Conservation (phyloP, 1,140 invertebrate genomes). For the Lordiphosa stackelbergi region DNA sequence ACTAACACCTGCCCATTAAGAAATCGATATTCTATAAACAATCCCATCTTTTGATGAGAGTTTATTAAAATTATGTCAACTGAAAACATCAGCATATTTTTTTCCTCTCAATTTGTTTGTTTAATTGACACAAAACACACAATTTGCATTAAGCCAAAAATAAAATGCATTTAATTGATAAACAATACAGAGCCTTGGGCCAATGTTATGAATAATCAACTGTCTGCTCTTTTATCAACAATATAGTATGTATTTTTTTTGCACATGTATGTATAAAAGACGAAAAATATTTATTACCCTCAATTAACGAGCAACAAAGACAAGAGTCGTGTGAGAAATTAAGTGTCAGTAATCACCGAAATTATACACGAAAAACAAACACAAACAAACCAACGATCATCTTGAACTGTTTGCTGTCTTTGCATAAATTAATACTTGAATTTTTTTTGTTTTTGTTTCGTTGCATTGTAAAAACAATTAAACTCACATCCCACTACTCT, state of each 20-base stretch:
- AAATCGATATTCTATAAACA: no score
- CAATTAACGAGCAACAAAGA: conserved; percentile 37
- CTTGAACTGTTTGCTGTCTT: conserved; percentile 2
- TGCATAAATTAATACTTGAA: conserved; percentile 14
- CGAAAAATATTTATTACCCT: conserved; percentile 46
- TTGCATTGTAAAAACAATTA: conserved; percentile 13
- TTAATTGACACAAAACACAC: conserved; percentile 18
- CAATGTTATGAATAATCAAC: conserved; percentile 8
- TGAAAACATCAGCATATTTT: no score
- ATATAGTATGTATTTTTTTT: conserved; percentile 1
- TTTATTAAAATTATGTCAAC: no score
- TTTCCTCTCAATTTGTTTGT: neutral
- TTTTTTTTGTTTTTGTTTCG: neutral
- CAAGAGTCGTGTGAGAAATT: conserved; percentile 2
- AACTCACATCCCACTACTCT: conserved; percentile 41
- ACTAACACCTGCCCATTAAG: no score
- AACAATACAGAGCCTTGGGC: conserved; percentile 11
- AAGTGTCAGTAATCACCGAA: conserved; percentile 10
- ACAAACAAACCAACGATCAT: neutral
- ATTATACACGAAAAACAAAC: conserved; percentile 10
- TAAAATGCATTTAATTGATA: conserved; percentile 36
- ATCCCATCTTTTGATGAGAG: no score
- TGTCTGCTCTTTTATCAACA: no score
- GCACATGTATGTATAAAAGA: conserved; percentile 7
- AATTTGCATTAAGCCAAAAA: conserved; percentile 28